These are phyloP conservation scores for Mustela nigripes DNA, from an alignment of 2,113 vertebrate species.

Conservation along the genomic window DNA sequence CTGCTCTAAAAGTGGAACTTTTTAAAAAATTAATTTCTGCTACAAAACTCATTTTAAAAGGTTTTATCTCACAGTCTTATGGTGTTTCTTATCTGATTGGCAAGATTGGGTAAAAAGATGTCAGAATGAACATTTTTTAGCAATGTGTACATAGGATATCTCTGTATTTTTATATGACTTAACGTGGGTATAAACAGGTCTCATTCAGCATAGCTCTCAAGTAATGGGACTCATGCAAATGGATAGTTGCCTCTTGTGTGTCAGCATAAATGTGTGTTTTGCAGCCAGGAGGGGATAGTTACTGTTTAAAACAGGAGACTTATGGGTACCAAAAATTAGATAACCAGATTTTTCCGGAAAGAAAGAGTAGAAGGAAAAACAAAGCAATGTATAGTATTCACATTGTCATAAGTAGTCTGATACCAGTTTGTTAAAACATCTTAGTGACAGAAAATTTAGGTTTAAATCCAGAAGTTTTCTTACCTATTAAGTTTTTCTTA, in stretches of 20 bases:
- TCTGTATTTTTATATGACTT: constrained; percentile 27
- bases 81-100: constrained; percentile 48
- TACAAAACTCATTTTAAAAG: constrained; percentile 43
- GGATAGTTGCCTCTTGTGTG: accelerated
- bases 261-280: neutral
- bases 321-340: neutral
- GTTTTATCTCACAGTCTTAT: neutral
- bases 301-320: neutral
- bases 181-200: neutral
- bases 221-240: neutral
- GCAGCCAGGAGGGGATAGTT: neutral
- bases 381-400: neutral
- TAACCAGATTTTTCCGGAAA: neutral
- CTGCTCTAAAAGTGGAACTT: constrained; percentile 72
- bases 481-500: neutral
- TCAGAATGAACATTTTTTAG: neutral
- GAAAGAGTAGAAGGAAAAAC: neutral
- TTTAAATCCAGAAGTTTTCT: neutral
- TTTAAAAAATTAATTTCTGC: constrained; percentile 43
- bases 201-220: neutral
- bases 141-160: constrained; percentile 11
- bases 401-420: neutral
- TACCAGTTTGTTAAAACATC: neutral
- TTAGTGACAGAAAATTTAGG: neutral
- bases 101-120: constrained; percentile 44